These are phyloP conservation scores for Chelidonichthys spinosus DNA, from an alignment of 2,797 vertebrate species.

Conservation along the genomic window DNA sequence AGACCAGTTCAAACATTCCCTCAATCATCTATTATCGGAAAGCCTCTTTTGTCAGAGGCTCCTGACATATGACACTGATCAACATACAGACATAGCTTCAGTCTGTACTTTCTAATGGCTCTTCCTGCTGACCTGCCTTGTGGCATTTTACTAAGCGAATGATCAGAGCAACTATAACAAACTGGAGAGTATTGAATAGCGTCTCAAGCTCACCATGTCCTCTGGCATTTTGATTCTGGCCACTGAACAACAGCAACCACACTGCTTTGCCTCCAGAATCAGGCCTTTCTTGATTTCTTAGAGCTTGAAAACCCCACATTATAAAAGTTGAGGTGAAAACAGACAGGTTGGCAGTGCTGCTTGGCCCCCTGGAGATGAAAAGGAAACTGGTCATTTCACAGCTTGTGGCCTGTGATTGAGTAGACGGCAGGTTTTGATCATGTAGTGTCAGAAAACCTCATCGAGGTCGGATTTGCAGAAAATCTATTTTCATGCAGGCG, in stretches of 20 bases:
- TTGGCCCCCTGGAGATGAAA: conserved; percentile 50
- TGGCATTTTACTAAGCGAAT: conserved; percentile 73
- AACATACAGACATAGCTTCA: conserved; percentile 48
- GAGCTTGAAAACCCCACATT: conserved; percentile 49
- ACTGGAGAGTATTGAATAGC: conserved; percentile 73
- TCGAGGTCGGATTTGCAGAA: conserved; percentile 55
- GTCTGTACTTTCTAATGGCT: conserved; percentile 73
- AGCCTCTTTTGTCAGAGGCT: conserved; percentile 50
- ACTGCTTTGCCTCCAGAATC: conserved; percentile 58
- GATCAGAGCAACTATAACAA: conserved; percentile 75
- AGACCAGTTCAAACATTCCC: conserved; percentile 39
- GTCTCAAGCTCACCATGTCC: conserved; percentile 65
- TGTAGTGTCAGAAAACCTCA: conserved; percentile 58
- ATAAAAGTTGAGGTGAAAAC: conserved; percentile 67
- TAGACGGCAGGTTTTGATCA: conserved; percentile 61
- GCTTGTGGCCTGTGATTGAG: conserved; percentile 46
- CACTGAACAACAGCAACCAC: conserved; percentile 73
- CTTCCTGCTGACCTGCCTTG: conserved; percentile 75
- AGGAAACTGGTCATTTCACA: conserved; percentile 64
- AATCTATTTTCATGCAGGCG: conserved; percentile 68
- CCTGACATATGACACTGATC: conserved; percentile 66
- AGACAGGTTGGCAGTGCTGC: conserved; percentile 62
- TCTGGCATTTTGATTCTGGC: conserved; percentile 64
- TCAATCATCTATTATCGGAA: conserved; percentile 56
- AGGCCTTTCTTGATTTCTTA: conserved; percentile 55